Evolutionary conservation across 2,888 invertebrate genomes (phyloP).

Genomic region (Mimachlamys varia): DNA sequence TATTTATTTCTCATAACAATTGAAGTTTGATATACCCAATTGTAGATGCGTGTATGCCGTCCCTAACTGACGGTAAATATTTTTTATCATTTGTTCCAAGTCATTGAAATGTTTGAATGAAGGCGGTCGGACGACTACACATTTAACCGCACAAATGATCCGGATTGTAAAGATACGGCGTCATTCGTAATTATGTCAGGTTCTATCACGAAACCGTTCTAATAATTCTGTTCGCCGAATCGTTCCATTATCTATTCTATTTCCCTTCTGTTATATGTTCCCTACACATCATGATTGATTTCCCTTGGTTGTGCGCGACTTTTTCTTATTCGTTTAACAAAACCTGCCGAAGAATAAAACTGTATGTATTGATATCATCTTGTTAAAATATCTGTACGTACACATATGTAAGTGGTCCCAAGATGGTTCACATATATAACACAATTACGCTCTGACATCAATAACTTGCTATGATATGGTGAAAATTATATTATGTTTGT

Average conservation of each 20-base stretch:
- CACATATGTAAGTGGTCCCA: background rate
- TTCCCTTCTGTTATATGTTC: background rate
- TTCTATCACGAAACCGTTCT: background rate
- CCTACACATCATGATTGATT: background rate
- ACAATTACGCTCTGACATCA: background rate
- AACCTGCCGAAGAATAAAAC: background rate
- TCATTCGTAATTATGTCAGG: background rate
- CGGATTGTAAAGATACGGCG: background rate
- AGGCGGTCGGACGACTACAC: conserved; percentile 4
- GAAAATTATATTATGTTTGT: too few relatives aligned
- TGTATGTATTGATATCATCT: background rate
- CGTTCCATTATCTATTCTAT: background rate
- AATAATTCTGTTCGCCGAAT: background rate
- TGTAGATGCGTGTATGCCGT: background rate
- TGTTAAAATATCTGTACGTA: background rate
- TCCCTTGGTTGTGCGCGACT: background rate
- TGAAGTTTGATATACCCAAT: background rate
- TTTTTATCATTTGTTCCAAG: conserved; percentile 26
- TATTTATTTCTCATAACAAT: background rate
- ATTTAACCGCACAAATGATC: background rate
- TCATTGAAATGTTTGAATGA: conserved; percentile 34
- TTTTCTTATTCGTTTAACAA: background rate
- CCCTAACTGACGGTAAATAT: background rate
- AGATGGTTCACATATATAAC: background rate
- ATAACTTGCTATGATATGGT: background rate